A percentile compares a stretch with the other conserved stretches of the same genome.
Conservation (phyloP, 2,888 invertebrate genomes). For the Netelia melanura region DNA sequence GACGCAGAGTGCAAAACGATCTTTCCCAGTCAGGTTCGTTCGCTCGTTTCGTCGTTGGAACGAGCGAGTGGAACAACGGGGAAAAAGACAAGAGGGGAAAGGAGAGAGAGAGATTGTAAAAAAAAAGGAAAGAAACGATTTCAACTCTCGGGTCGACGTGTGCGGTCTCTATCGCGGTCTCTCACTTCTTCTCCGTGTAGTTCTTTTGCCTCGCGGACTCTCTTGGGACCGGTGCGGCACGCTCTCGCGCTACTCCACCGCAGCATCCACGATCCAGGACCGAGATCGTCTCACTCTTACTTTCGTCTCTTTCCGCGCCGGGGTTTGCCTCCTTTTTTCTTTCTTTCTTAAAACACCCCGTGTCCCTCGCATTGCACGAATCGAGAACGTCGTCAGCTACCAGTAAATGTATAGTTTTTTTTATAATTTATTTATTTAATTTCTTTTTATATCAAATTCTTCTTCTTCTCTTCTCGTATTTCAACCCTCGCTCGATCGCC, state of each 20-base stretch:
- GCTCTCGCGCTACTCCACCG: slow-evolving; percentile 40
- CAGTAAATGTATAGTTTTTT: slow-evolving; percentile 8
- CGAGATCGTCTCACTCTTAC: slow-evolving; percentile 45
- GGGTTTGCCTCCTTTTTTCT: background rate
- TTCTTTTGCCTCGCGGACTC: slow-evolving; percentile 34
- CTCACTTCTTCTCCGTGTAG: slow-evolving; percentile 43
- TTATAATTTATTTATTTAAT: background rate
- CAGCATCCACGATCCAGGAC: slow-evolving; percentile 44
- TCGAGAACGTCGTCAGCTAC: slow-evolving; percentile 1
- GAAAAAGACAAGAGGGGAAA: slow-evolving; percentile 36
- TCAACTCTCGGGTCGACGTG: slow-evolving; percentile 60
- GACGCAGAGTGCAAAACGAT: slow-evolving; percentile 24
- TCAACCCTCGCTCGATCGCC: slow-evolving; percentile 27
- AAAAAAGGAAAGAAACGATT: slow-evolving; percentile 54
- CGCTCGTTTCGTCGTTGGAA: slow-evolving; percentile 29
- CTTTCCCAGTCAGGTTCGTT: slow-evolving; percentile 47
- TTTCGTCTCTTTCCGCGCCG: slow-evolving; percentile 33
- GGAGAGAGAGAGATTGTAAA: slow-evolving; percentile 28
- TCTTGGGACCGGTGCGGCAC: slow-evolving; percentile 45
- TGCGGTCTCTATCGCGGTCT: slow-evolving; percentile 64
- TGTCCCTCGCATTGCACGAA: background rate
- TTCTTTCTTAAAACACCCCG: slow-evolving; percentile 10
- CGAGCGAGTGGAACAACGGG: slow-evolving; percentile 39
- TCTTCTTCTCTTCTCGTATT: slow-evolving; percentile 2
- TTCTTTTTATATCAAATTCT: background rate